These are phyloP conservation scores for Tyrannus savana DNA, from an alignment of 2,113 vertebrate genomes.

Conservation along the genomic window DNA sequence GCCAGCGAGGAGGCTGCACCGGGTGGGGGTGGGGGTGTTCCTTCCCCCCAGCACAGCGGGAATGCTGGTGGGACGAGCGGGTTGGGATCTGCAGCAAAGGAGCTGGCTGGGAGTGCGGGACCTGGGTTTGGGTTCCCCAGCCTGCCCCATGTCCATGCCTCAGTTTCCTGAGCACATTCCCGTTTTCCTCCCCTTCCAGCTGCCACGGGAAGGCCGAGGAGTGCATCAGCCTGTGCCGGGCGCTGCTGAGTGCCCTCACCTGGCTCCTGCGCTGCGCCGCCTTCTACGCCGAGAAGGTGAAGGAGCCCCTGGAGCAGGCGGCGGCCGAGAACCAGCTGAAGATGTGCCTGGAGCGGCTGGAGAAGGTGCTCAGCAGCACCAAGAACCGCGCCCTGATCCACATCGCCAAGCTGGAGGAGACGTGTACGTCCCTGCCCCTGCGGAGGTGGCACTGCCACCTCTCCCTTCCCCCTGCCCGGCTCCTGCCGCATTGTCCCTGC, in stretches of 20 bases:
- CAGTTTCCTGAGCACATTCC: background rate
- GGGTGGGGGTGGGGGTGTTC: background rate
- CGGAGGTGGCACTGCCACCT: background rate
- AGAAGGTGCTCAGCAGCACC: constrained; percentile 82
- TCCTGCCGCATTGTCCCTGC: constrained; percentile 48
- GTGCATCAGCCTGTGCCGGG: constrained; percentile 92
- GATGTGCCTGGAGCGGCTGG: constrained; percentile 87
- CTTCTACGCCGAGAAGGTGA: constrained; percentile 85
- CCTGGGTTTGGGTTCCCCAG: background rate
- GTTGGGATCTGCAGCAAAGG: background rate
- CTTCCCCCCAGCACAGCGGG: background rate
- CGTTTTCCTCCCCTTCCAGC: constrained; percentile 63
- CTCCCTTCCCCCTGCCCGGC: constrained; percentile 26
- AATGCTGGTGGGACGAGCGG: background rate
- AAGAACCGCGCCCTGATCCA: constrained; percentile 95
- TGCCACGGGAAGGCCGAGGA: constrained; percentile 96
- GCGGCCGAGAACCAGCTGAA: constrained; percentile 82
- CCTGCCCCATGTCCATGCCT: background rate
- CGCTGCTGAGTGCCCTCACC: constrained; percentile 85
- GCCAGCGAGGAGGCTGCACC: background rate
- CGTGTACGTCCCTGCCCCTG: constrained; percentile 73
- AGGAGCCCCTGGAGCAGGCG: constrained; percentile 77
- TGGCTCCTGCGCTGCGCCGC: constrained; percentile 92
- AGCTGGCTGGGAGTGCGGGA: rapidly evolving
- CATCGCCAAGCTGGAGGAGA: constrained; percentile 93